Percentiles rank a stretch among this genome's conserved stretches.
These are phyloP conservation scores for Listronotus bonariensis DNA, from an alignment of 1,140 invertebrate species.

Conservation along the genomic window DNA sequence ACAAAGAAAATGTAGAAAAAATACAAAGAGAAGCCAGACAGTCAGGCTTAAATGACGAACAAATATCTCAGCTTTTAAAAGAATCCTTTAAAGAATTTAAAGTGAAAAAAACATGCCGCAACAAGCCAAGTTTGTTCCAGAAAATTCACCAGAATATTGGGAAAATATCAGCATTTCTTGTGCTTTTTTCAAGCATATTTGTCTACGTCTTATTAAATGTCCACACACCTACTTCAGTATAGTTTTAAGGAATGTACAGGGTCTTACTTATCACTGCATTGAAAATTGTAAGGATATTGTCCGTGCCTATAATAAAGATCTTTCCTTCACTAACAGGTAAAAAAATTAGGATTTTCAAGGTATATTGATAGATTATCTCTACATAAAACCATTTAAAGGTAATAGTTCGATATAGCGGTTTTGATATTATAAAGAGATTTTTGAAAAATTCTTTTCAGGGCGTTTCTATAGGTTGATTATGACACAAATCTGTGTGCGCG, in stretches of 20 bases:
- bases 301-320: conserved; percentile 58
- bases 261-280: conserved; percentile 61
- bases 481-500: no score
- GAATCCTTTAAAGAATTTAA: conserved; percentile 46
- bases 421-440: no score
- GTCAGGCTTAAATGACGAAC: conserved; percentile 42
- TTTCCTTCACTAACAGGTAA: conserved; percentile 57
- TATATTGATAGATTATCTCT: no score
- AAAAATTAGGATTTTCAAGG: no score
- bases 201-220: conserved; percentile 52
- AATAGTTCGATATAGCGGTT: no score
- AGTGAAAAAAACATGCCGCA: conserved; percentile 31
- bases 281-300: conserved; percentile 58
- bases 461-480: no score
- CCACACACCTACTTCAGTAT: conserved; percentile 56
- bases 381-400: no score
- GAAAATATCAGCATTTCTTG: conserved; percentile 40
- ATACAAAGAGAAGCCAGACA: conserved; percentile 47
- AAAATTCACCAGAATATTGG: conserved; percentile 32
- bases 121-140: conserved; percentile 6
- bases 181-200: conserved; percentile 42
- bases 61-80: conserved; percentile 47
- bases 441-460: no score
- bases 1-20: conserved; percentile 47
- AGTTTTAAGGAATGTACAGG: conserved; percentile 57